Evolutionary conservation across 2,797 vertebrate genomes (phyloP).

Genomic region (Chiloscyllium punctatum): DNA sequence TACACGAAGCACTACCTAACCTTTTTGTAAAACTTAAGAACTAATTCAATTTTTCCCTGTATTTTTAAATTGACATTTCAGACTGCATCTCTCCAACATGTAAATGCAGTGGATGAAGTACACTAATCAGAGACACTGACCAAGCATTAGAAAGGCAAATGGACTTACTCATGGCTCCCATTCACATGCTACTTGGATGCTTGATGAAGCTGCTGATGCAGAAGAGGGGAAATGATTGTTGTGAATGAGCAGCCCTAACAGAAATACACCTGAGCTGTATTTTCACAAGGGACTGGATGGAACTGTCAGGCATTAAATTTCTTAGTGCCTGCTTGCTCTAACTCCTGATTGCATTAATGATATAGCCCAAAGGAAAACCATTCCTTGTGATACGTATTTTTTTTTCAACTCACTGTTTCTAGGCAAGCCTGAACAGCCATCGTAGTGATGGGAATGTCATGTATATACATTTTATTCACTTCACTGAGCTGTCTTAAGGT

Average conservation of each 20-base stretch:
- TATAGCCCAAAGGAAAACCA: background rate
- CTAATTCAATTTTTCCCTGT: background rate
- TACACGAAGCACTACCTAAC: background rate
- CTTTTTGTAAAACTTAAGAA: background rate
- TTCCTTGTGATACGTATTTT: background rate
- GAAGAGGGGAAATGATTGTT: background rate
- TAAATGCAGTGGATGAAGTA: background rate
- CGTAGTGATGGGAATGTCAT: background rate
- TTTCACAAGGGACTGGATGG: background rate
- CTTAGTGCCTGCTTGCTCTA: background rate
- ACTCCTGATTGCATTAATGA: background rate
- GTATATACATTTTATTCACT: background rate
- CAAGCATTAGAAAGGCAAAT: background rate
- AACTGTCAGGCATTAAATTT: background rate
- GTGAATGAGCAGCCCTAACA: background rate
- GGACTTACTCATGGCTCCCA: background rate
- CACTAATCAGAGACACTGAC: background rate
- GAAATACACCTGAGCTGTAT: background rate
- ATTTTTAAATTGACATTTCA: background rate
- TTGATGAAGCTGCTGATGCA: background rate
- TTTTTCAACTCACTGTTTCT: background rate
- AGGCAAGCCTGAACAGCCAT: background rate
- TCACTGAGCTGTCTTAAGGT: background rate
- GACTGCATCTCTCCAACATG: background rate
- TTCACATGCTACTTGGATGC: background rate